A percentile compares a stretch with the other conserved stretches of the same genome.
Conservation (phyloP, 64 coral and sea anemone species). For the Pocillopora damicornis region DNA sequence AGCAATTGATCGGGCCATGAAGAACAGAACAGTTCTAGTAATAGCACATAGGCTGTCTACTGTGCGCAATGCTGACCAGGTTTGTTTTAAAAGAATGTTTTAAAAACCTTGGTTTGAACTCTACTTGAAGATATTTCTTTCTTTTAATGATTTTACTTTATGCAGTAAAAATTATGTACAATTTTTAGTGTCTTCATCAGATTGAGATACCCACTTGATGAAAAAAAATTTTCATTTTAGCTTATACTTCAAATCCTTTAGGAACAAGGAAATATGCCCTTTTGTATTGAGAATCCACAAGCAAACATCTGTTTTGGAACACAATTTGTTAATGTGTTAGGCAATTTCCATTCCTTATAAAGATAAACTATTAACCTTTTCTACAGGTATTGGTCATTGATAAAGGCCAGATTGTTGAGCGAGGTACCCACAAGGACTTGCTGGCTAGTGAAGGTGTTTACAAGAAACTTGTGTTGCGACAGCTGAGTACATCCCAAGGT, state of each 20-base stretch:
- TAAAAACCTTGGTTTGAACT: neutral
- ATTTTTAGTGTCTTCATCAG: too few species aligned
- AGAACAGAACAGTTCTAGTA: constrained; percentile 85
- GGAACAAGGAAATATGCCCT: too few species aligned
- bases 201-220: neutral
- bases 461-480: constrained; percentile 81
- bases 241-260: neutral
- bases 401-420: constrained; percentile 70
- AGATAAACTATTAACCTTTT: neutral
- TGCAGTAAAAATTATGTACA: too few species aligned
- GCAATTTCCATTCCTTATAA: neutral
- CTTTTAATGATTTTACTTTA: too few species aligned
- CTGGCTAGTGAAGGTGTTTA: constrained; percentile 66
- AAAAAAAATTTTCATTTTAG: neutral
- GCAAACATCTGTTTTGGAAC: neutral
- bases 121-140: neutral
- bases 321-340: too few species aligned
- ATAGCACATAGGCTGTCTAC: constrained; percentile 95
- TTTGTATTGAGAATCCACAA: too few species aligned
- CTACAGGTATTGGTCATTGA: constrained; percentile 83
- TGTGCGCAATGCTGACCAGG: constrained; percentile 73
- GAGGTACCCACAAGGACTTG: constrained; percentile 62
- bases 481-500: constrained; percentile 41
- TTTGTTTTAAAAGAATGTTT: constrained; percentile 11
- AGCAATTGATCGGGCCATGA: constrained; percentile 96